A percentile compares a stretch with the other conserved stretches of the same genome.
Conservation (phyloP, 2,797 vertebrate genomes). For the Enteromius afrohamiltoni region DNA sequence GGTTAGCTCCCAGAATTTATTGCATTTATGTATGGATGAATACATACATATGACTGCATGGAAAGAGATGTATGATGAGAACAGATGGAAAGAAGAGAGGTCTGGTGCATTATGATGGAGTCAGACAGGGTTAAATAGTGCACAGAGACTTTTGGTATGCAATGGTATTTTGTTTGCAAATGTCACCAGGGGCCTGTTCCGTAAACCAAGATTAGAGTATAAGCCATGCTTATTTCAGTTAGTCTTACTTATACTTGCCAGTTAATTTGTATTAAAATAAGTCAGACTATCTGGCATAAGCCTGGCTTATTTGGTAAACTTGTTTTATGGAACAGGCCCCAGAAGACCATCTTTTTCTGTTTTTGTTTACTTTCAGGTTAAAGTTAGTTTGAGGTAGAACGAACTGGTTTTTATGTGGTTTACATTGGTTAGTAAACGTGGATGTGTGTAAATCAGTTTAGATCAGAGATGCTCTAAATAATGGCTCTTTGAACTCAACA, state of each 20-base stretch:
- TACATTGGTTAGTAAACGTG: neutral
- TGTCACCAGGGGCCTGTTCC: too few relatives aligned
- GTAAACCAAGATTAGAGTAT: too few relatives aligned
- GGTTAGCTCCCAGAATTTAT: neutral
- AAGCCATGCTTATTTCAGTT: too few relatives aligned
- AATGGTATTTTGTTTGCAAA: too few relatives aligned
- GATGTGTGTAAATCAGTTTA: conserved; percentile 13
- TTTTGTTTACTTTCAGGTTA: neutral
- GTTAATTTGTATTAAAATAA: too few relatives aligned
- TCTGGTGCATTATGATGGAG: neutral
- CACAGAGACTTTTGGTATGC: neutral
- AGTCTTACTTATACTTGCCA: too few relatives aligned
- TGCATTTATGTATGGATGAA: conserved; percentile 9
- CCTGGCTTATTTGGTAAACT: too few relatives aligned
- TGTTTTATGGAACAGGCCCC: too few relatives aligned
- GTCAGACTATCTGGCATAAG: too few relatives aligned
- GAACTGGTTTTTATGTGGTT: neutral
- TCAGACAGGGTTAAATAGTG: conserved; percentile 46
- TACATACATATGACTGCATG: conserved; percentile 2
- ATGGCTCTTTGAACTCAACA: conserved; percentile 68
- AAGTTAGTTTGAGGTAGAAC: neutral
- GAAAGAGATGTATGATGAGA: conserved; percentile 54
- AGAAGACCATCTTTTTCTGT: neutral
- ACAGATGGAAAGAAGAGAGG: conserved; percentile 16
- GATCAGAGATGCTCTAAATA: conserved; percentile 66